phyloP scores from a whole-genome alignment of 30 jellyfish, hydroid and myxozoan genomes.

The Chironex yamaguchii region DNA sequence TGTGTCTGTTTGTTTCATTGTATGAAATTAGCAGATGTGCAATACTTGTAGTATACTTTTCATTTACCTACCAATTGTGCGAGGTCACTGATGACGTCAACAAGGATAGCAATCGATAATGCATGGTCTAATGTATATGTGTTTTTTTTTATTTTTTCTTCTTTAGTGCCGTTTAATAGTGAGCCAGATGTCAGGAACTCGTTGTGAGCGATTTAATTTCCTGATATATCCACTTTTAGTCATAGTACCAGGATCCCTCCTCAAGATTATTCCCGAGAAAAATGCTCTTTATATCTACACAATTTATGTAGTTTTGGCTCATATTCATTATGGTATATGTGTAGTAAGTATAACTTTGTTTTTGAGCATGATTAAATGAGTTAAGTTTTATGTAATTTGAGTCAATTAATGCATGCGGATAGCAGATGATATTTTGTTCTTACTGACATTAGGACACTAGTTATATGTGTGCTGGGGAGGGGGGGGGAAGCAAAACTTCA shows the following conservation, averaged over 20 bases:
- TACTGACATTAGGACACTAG: no score
- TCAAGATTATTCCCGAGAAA: conserved; percentile 52
- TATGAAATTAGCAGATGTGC: no score
- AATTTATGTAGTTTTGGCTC: conserved; percentile 65
- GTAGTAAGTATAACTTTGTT: conserved; percentile 71
- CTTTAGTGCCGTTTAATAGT: conserved; percentile 90
- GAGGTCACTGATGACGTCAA: no score
- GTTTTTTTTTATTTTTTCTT: not conserved
- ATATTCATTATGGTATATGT: conserved; percentile 80
- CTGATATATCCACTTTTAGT: conserved; percentile 69
- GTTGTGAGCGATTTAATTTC: conserved; percentile 83
- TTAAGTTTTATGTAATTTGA: not conserved
- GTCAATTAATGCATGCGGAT: not conserved
- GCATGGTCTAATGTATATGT: no score
- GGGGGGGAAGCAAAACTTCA: no score
- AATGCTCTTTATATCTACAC: conserved; percentile 36
- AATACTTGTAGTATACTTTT: no score
- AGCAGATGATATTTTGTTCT: no score
- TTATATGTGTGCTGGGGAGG: no score
- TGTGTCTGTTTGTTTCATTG: no score
- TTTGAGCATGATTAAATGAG: not conserved
- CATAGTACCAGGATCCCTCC: conserved; percentile 15
- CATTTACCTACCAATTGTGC: no score
- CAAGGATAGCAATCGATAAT: no score
- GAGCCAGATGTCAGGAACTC: conserved; percentile 86